A percentile compares a stretch with the other conserved stretches of the same genome.
Evolutionary conservation across 2,888 invertebrate species (phyloP).

Genomic region (Eupithecia tripunctaria): DNA sequence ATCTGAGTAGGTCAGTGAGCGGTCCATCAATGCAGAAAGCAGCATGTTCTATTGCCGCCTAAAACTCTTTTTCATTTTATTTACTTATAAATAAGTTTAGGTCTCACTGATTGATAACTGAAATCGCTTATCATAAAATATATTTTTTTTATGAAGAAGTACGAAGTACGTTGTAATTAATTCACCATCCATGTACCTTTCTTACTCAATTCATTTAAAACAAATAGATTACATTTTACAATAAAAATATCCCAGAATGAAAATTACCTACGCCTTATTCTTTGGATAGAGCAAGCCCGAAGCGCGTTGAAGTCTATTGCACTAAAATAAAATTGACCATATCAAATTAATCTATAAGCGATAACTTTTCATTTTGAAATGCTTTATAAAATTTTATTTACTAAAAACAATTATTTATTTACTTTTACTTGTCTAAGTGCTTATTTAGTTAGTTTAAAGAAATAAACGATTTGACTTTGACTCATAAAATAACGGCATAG

Average conservation of each 20-base stretch:
- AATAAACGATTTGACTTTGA: no score
- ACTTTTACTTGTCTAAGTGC: no score
- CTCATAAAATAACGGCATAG: neutral
- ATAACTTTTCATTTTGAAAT: neutral
- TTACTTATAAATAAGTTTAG: no score
- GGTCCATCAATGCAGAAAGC: neutral
- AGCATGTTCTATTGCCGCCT: no score
- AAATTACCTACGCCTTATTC: constrained; percentile 19
- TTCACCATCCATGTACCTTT: neutral
- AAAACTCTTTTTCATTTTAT: no score
- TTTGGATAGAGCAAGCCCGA: constrained; percentile 14
- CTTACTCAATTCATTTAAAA: neutral
- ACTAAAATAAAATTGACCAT: neutral
- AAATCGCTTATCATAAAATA: neutral
- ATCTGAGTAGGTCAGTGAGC: neutral
- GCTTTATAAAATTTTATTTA: neutral
- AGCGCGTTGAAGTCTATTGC: constrained; percentile 42
- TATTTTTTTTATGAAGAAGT: neutral
- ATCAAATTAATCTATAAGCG: neutral
- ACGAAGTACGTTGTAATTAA: neutral
- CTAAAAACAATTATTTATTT: no score
- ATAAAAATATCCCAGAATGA: neutral
- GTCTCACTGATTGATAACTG: neutral
- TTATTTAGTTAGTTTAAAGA: no score
- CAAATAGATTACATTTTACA: neutral